Percentiles rank a stretch among this genome's conserved stretches.
phyloP scores from a whole-genome alignment of 2,888 invertebrate species.

The Rhagonycha fulva region DNA sequence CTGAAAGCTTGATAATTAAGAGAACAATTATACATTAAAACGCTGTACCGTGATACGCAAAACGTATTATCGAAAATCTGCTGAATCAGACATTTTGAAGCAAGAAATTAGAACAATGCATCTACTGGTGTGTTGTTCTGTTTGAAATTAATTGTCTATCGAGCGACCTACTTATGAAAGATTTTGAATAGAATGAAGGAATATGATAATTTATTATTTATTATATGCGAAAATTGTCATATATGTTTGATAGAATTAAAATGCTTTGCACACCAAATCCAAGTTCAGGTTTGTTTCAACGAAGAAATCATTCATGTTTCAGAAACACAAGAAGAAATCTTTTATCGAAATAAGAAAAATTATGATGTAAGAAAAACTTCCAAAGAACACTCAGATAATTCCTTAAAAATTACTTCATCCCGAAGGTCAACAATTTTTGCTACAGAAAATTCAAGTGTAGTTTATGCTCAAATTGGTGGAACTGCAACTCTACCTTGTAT shows the following conservation, averaged over 20 bases:
- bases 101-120: constrained; percentile 19
- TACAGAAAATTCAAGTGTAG: constrained; percentile 53
- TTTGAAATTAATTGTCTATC: constrained; percentile 24
- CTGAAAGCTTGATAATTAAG: constrained; percentile 3
- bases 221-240: neutral
- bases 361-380: constrained; percentile 21
- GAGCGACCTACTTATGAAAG: constrained; percentile 20
- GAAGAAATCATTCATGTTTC: constrained; percentile 4
- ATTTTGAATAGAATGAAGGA: constrained; percentile 7
- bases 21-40: constrained; percentile 6
- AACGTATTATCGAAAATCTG: constrained; percentile 11
- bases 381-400: constrained; percentile 23
- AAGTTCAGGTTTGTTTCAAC: neutral
- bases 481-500: constrained; percentile 54
- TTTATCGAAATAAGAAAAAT: constrained; percentile 24
- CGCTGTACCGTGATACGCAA: neutral
- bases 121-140: constrained; percentile 13
- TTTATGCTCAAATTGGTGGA: constrained; percentile 54
- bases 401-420: constrained; percentile 12
- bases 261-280: neutral
- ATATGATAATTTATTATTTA: neutral
- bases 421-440: constrained; percentile 42
- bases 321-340: constrained; percentile 7
- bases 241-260: neutral
- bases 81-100: constrained; percentile 16